A percentile compares a stretch with the other conserved stretches of the same genome.
Evolutionary conservation across 2,888 invertebrate genomes (phyloP).

Genomic region (Myathropa florea): DNA sequence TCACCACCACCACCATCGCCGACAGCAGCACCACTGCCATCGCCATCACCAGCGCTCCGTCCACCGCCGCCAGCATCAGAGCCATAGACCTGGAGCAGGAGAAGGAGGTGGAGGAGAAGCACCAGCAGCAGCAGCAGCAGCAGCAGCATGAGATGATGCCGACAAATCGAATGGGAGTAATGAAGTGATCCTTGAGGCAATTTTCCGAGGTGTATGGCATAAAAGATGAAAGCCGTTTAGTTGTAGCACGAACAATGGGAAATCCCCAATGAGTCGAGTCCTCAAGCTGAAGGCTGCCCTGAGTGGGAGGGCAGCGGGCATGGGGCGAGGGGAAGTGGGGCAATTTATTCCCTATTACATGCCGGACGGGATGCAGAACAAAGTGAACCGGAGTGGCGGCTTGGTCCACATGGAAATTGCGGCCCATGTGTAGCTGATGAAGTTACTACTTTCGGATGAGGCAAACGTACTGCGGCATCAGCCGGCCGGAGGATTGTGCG

Average conservation of each 20-base stretch:
- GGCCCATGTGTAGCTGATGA: constrained; percentile 53
- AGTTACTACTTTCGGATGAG: constrained; percentile 13
- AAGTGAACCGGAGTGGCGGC: not conserved
- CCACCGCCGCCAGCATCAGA: not conserved
- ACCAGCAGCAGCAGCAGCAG: not conserved
- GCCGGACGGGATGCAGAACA: not conserved
- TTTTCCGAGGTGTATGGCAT: constrained; percentile 66
- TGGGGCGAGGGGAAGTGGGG: not conserved
- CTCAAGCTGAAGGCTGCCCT: too few relatives aligned
- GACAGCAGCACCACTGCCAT: not conserved
- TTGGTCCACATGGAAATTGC: constrained; percentile 16
- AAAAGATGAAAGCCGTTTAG: constrained; percentile 70
- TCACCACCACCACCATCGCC: not conserved
- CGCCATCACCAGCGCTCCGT: not conserved
- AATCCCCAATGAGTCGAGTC: constrained; percentile 27
- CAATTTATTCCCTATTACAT: constrained; percentile 39
- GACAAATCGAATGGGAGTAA: constrained; percentile 67
- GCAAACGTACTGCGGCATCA: not conserved
- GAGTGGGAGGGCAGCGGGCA: not conserved
- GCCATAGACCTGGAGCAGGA: too few relatives aligned
- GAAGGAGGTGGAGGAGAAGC: not conserved
- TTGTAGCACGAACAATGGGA: constrained; percentile 59
- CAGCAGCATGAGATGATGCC: constrained; percentile 32
- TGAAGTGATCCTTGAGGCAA: constrained; percentile 71
- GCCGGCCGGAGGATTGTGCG: constrained; percentile 7